Conservation (phyloP, 2,888 invertebrate genomes). For the Caenorhabditis plicata region DNA sequence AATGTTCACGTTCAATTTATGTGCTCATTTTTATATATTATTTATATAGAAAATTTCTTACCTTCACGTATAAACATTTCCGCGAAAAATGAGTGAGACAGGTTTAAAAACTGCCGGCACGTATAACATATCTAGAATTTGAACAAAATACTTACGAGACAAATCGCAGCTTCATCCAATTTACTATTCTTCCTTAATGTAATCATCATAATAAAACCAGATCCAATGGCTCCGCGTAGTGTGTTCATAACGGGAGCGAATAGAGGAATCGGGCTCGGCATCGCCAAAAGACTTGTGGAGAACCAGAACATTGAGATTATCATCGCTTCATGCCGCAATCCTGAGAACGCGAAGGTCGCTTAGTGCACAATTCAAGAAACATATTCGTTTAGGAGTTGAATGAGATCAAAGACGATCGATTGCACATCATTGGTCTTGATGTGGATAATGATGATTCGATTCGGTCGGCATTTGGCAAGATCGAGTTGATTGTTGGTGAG, state of each 20-base stretch:
- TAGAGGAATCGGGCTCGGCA: conserved; percentile 26
- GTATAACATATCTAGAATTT: no score
- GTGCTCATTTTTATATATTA: no score
- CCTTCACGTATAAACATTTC: no score
- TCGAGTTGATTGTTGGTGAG: conserved; percentile 16
- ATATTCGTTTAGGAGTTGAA: conserved; percentile 23
- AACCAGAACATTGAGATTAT: conserved; percentile 9
- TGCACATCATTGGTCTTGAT: conserved; percentile 26
- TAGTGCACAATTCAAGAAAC: no score
- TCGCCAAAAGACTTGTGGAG: conserved; percentile 18
- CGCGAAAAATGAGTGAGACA: no score
- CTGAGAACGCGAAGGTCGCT: conserved; percentile 15
- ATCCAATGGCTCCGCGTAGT: conserved; percentile 10
- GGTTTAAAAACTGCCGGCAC: no score
- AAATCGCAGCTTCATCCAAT: no score
- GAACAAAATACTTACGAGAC: no score
- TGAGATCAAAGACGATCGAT: conserved; percentile 16
- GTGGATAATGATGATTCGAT: conserved; percentile 32
- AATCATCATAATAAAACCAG: no score
- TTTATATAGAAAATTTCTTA: no score
- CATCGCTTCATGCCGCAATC: conserved; percentile 22
- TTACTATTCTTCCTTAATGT: no score
- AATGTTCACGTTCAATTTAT: no score
- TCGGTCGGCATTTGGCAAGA: conserved; percentile 8
- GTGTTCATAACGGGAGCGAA: conserved; percentile 28